Conservation (phyloP, 2,797 vertebrate species). For the Gymnoscopelus braueri region DNA sequence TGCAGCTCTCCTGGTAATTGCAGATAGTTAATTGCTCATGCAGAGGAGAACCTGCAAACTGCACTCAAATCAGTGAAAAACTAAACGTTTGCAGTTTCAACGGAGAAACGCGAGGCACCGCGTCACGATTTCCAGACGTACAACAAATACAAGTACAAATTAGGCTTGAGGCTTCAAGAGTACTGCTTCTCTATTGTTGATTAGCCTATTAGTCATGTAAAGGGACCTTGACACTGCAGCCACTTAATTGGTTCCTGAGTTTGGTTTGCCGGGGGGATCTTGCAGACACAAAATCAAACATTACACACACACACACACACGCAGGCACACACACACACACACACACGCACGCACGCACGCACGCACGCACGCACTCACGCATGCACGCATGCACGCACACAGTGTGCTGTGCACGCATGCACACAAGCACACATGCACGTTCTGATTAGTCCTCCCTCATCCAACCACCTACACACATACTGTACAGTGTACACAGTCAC, state of each 20-base stretch:
- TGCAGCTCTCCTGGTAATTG: conserved; percentile 52
- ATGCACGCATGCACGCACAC: conserved; percentile 1
- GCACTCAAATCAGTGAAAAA: conserved; percentile 5
- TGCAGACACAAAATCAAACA: conserved; percentile 58
- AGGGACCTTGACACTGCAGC: conserved; percentile 39
- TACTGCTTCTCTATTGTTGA: conserved; percentile 11
- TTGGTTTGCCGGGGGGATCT: conserved; percentile 50
- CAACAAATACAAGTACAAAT: not conserved
- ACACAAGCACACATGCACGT: not conserved
- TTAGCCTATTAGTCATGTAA: conserved; percentile 37
- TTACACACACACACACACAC: conserved; percentile 10
- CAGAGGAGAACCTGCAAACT: conserved; percentile 36
- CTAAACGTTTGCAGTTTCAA: conserved; percentile 15
- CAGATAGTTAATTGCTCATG: conserved; percentile 58
- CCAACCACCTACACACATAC: not conserved
- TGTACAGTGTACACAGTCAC: not conserved
- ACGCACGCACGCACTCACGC: conserved; percentile 4
- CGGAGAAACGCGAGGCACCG: too few species aligned
- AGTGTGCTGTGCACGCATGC: not conserved
- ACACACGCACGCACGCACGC: conserved; percentile 2
- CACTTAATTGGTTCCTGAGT: conserved; percentile 59
- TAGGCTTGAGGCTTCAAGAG: not conserved
- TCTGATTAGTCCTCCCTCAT: too few species aligned
- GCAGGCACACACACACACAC: not conserved
- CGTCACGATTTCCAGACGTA: not conserved